A percentile compares a stretch with the other conserved stretches of the same genome.
These are phyloP conservation scores for Polydrusus tereticollis DNA, from an alignment of 2,888 invertebrate genomes.

Conservation along the genomic window DNA sequence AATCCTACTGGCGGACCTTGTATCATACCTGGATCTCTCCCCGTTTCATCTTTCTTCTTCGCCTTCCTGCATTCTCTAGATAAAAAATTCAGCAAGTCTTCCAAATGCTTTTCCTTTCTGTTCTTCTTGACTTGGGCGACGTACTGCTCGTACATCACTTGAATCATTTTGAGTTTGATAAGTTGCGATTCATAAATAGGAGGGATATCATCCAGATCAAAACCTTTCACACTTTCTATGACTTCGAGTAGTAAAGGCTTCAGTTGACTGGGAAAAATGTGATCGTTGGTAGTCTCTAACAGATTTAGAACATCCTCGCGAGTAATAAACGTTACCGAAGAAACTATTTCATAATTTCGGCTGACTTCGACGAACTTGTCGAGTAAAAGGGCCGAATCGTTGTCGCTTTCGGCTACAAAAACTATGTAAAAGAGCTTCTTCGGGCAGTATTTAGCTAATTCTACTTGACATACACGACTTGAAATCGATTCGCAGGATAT, in stretches of 20 bases:
- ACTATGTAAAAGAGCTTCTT: slow-evolving; percentile 54
- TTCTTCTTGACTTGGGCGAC: slow-evolving; percentile 50
- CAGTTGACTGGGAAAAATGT: slow-evolving; percentile 42
- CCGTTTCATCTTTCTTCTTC: slow-evolving; percentile 38
- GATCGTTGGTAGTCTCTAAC: slow-evolving; percentile 11
- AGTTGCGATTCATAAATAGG: slow-evolving; percentile 48
- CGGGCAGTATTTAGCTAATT: slow-evolving; percentile 51
- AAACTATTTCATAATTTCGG: slow-evolving; percentile 53
- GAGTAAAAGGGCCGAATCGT: slow-evolving; percentile 40
- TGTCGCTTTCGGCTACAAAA: slow-evolving; percentile 47
- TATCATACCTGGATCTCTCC: neutral
- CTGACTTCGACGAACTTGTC: slow-evolving; percentile 47
- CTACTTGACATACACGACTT: slow-evolving; percentile 31
- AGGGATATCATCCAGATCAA: neutral
- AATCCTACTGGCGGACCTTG: no score
- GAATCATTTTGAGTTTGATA: slow-evolving; percentile 57
- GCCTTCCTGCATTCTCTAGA: slow-evolving; percentile 51
- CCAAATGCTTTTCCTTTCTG: slow-evolving; percentile 50
- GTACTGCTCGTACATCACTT: slow-evolving; percentile 56
- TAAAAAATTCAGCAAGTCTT: slow-evolving; percentile 50
- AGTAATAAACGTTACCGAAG: slow-evolving; percentile 55
- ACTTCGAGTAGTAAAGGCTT: slow-evolving; percentile 25
- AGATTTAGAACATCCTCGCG: slow-evolving; percentile 51
- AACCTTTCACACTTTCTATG: slow-evolving; percentile 16
- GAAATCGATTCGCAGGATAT: slow-evolving; percentile 17